Evolutionary conservation across 2,113 vertebrate genomes (phyloP).

Genomic region (Gobio gobio): DNA sequence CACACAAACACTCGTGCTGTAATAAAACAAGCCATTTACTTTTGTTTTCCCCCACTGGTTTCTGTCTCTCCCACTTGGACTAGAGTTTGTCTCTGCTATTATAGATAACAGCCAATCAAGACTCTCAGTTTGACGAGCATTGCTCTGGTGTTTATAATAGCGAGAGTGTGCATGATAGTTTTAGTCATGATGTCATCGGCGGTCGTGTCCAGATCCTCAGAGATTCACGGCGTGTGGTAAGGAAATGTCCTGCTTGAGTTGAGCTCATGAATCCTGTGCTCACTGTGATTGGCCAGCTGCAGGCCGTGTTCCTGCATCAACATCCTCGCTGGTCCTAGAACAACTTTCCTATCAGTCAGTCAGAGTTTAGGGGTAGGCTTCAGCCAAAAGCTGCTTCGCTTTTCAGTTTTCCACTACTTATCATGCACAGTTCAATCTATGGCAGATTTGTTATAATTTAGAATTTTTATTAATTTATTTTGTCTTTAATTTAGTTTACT

Average conservation of each 20-base stretch:
- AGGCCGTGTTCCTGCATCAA: background rate
- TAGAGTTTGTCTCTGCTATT: conserved; percentile 20
- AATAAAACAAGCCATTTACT: conserved; percentile 75
- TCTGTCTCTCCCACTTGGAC: conserved; percentile 51
- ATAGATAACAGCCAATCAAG: conserved; percentile 25
- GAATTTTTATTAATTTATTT: no score
- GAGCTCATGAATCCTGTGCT: background rate
- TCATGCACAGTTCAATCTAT: background rate
- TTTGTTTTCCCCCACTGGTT: conserved; percentile 66
- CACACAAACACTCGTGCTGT: conserved; percentile 56
- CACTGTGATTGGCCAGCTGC: background rate
- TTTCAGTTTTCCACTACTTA: background rate
- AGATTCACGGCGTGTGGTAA: background rate
- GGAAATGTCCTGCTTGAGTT: background rate
- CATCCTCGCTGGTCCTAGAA: background rate
- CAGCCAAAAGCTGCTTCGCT: background rate
- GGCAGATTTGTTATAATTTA: background rate
- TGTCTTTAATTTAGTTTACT: no score
- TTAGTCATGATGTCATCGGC: background rate
- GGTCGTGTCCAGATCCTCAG: background rate
- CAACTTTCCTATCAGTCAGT: background rate
- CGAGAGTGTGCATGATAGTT: background rate
- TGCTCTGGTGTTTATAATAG: background rate
- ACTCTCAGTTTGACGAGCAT: conserved; percentile 31
- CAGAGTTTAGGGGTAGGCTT: background rate